A percentile compares a stretch with the other conserved stretches of the same genome.
These are phyloP conservation scores for Diadumene lineata DNA, from an alignment of 92 coral and sea anemone species.

Conservation along the genomic window DNA sequence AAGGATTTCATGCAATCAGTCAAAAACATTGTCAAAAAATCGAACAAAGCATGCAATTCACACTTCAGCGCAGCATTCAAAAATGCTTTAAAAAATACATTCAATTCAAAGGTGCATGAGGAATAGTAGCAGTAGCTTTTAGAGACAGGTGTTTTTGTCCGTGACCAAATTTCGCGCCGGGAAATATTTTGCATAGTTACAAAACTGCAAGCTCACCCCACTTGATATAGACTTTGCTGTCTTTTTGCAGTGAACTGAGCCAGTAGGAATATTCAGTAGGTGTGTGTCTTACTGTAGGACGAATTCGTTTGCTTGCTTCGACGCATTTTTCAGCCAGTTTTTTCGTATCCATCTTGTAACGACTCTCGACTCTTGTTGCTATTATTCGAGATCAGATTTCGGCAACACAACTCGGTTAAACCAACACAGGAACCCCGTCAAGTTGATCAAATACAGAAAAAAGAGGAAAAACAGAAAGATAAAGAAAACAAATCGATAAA, in stretches of 20 bases:
- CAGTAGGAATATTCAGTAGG: constrained; percentile 73
- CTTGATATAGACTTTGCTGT: constrained; percentile 64
- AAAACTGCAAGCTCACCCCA: constrained; percentile 58
- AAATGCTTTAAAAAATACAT: not conserved
- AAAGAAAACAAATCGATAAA: too few relatives aligned
- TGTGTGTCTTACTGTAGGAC: constrained; percentile 62
- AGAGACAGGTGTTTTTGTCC: not conserved
- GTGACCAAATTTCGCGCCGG: not conserved
- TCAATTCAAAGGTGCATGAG: not conserved
- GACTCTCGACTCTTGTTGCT: too few relatives aligned
- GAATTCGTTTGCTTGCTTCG: constrained; percentile 36
- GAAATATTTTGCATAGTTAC: not conserved
- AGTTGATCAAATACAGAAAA: too few relatives aligned
- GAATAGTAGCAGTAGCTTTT: not conserved
- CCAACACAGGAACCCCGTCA: not conserved
- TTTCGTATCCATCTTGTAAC: not conserved
- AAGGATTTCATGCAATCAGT: too few relatives aligned
- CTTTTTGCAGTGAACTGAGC: constrained; percentile 65
- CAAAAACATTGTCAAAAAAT: too few relatives aligned
- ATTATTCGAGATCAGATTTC: too few relatives aligned
- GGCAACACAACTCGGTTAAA: too few relatives aligned
- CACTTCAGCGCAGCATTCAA: not conserved
- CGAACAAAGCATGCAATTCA: too few relatives aligned
- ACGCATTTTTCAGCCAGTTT: not conserved
- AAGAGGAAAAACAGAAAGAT: too few relatives aligned